Conservation (phyloP, 1,140 invertebrate species). For the Heliconius himera region DNA sequence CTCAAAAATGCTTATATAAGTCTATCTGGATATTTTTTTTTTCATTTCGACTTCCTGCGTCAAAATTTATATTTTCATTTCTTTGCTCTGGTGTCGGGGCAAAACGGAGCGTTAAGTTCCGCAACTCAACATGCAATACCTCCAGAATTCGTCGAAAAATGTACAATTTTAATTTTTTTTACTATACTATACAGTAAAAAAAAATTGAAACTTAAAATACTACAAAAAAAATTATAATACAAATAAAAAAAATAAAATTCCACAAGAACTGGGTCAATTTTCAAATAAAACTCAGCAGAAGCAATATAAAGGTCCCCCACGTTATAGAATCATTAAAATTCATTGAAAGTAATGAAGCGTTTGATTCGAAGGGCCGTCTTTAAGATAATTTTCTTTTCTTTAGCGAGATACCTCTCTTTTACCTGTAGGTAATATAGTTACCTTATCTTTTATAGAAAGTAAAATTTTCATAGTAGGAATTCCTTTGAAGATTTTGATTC, state of each 20-base stretch:
- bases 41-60: too few species aligned
- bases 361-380: slow-evolving; percentile 27
- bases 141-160: too few species aligned
- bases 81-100: too few species aligned
- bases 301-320: slow-evolving; percentile 16
- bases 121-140: too few species aligned
- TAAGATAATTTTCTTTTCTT: slow-evolving; percentile 24
- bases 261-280: slow-evolving; percentile 13
- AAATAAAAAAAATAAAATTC: background rate
- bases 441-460: background rate
- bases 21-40: too few species aligned
- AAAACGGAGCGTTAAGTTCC: too few species aligned
- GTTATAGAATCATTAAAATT: slow-evolving; percentile 34
- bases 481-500: too few species aligned
- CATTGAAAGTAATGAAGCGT: slow-evolving; percentile 31
- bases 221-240: background rate
- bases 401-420: background rate
- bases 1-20: too few species aligned
- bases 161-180: too few species aligned
- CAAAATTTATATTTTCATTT: too few species aligned
- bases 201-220: background rate
- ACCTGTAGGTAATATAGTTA: background rate
- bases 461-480: too few species aligned
- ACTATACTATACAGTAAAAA: too few species aligned
- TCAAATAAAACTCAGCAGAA: slow-evolving; percentile 22